Conservation (phyloP, 2,113 vertebrate species). For the Thamnaconus septentrionalis region DNA sequence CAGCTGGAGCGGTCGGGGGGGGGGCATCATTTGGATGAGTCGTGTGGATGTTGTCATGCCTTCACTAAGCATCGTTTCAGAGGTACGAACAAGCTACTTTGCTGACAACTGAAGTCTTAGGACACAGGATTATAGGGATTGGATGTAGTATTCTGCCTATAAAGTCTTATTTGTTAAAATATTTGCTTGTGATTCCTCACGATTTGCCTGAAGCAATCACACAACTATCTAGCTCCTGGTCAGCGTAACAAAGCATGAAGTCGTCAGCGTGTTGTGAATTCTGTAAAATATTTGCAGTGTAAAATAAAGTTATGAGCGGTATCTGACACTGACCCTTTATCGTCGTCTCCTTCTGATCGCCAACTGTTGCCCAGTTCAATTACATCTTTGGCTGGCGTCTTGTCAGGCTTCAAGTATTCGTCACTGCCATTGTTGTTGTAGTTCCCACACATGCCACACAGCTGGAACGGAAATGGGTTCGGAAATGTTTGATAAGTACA, state of each 20-base stretch:
- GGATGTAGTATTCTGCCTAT: no score
- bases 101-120: no score
- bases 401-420: slow-evolving; percentile 78
- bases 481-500: not conserved
- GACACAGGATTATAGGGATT: no score
- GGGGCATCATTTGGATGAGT: not conserved
- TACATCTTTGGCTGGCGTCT: slow-evolving; percentile 68
- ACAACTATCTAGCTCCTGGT: no score
- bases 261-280: no score
- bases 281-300: no score
- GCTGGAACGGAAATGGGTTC: slow-evolving; percentile 50
- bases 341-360: slow-evolving; percentile 76
- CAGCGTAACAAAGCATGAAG: no score
- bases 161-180: no score
- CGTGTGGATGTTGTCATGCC: not conserved
- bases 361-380: slow-evolving; percentile 82
- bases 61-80: not conserved
- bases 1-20: slow-evolving; percentile 64
- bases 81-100: no score
- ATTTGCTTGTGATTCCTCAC: no score
- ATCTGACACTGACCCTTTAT: slow-evolving; percentile 69
- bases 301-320: no score
- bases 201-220: no score
- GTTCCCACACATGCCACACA: slow-evolving; percentile 86
- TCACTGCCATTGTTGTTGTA: slow-evolving; percentile 78